These are phyloP conservation scores for Entomyzon cyanotis DNA, from an alignment of 2,113 vertebrate species.

Conservation along the genomic window DNA sequence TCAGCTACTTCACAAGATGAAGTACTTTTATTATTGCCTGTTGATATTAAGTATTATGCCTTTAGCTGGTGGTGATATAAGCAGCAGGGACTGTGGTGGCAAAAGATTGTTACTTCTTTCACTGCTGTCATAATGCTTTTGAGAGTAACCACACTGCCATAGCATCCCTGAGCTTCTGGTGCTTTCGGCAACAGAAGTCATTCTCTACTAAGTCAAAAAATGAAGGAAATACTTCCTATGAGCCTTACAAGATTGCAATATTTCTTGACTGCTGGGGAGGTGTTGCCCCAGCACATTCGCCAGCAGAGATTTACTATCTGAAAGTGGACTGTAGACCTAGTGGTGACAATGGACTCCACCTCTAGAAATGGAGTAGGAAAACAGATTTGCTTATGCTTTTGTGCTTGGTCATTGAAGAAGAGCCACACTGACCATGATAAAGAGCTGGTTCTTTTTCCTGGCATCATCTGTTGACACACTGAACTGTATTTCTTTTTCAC, in stretches of 20 bases:
- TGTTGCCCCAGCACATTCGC: not conserved
- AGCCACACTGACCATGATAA: not conserved
- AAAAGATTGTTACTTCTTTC: not conserved
- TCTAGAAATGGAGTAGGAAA: not conserved
- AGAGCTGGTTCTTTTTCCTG: not conserved
- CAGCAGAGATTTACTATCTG: not conserved
- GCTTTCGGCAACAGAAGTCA: not conserved
- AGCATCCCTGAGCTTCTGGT: not conserved
- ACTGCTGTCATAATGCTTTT: not conserved
- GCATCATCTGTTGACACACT: not conserved
- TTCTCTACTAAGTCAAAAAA: not conserved
- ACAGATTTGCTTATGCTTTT: not conserved
- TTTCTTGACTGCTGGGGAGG: not conserved
- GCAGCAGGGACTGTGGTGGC: not conserved
- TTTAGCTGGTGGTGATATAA: not conserved
- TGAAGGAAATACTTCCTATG: not conserved
- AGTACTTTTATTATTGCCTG: not conserved
- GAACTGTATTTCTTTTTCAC: not conserved
- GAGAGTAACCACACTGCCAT: not conserved
- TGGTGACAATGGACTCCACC: not conserved
- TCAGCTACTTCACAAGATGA: not conserved
- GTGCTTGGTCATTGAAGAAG: not conserved
- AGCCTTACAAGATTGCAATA: not conserved
- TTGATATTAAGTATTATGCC: not conserved
- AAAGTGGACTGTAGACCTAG: not conserved